Evolutionary conservation across 2,797 vertebrate genomes (phyloP), one percentile per base, ranked within the genome.

Genomic region (Macroramphosus scolopax): DNA sequence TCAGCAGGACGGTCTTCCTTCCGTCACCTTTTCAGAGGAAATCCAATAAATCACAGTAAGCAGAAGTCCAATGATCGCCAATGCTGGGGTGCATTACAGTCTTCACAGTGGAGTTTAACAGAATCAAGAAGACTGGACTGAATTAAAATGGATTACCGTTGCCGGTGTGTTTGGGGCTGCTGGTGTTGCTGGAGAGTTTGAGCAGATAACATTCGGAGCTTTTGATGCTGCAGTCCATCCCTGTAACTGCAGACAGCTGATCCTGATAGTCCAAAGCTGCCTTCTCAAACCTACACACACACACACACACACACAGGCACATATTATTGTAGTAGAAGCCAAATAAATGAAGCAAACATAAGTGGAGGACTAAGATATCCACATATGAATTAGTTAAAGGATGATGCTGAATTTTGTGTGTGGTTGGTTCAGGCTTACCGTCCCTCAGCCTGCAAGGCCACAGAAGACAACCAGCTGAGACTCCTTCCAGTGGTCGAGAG

Each of bases 221-320:
- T 60, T 92, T 87, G 42, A 97, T 90, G 59, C 90, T 94, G 84
- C 95, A 99, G 79, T 98, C 95, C 30, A 92, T 86, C 2, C 96
- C 97, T 1, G 93, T 97, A 59, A 95, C 91, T 7, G 94, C 89
- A 74, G 92, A 95, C 5, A 99, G 87, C 62, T 97, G 95, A 64
- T 98, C 97, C 69, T 99, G 97, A 79, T 97, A 98, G 32, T 99
- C 97, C 6, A 87, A 80, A 11, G 93, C 89, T 4, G 97, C 96
- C 72, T 96, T 99, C 83, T 99, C 97, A 90, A 97, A 99, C 82
- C 97, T 99, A 44, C 1, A 66, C 15, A 37, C 8, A 53, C 9
- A 63, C 8, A 56, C 10, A 45, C 26, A 82, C 2, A 50, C 10
- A 35, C 17, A 51, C 33, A 51, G 2, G 29, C 5, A 51, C 24